Evolutionary conservation across 1,140 invertebrate genomes (phyloP), one percentile per base, ranked within the genome.

Genomic region (Oryzaephilus surinamensis): DNA sequence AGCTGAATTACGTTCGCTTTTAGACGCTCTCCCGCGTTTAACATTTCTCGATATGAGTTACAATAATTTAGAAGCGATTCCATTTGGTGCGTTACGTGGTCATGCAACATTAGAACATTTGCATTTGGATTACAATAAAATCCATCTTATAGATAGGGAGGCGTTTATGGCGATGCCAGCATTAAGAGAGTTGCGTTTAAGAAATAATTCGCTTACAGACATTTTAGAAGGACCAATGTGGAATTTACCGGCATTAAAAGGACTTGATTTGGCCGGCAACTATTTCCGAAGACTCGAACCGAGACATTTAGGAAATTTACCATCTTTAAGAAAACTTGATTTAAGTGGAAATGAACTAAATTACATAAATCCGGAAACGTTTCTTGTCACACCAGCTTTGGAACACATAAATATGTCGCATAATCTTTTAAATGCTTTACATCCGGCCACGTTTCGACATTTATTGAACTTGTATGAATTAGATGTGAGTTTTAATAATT

Each of bases 121-220:
- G 6, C 80, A 86, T 63, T 66, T 92, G 26, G 79, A 89, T 54
- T 74, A 81, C 54, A 92, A 92, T 51, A 70, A 70, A 40, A 65
- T 92, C 11, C 70, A 70, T 26, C 72, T 75, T 17, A 73, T 92
- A 13, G 77, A 84, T 51, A 64, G 74, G 19, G 79, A 85, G 50
- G 79, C 82, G 2, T 80, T 91, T 55, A 70, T 74, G 41, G 77
- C 77, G 10, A 84, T 90, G 77, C 85, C 86, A 1, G 81, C 81
- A 0, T 59, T 92, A 10, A 66, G 82, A 32, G 85, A 90, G 59
- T 64, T 92, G 12, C 68, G 83, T 46, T 64, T 90, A 33, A 73
- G 73, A 30, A 86, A 89, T 51, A 89, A 89, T 57, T 84, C 80
- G 4, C 57, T 87, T 11, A 73, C 72, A 1, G 70, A 73, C 47